These are phyloP conservation scores for Zosterops pallidus DNA, from an alignment of 2,113 vertebrate species.

Conservation along the genomic window DNA sequence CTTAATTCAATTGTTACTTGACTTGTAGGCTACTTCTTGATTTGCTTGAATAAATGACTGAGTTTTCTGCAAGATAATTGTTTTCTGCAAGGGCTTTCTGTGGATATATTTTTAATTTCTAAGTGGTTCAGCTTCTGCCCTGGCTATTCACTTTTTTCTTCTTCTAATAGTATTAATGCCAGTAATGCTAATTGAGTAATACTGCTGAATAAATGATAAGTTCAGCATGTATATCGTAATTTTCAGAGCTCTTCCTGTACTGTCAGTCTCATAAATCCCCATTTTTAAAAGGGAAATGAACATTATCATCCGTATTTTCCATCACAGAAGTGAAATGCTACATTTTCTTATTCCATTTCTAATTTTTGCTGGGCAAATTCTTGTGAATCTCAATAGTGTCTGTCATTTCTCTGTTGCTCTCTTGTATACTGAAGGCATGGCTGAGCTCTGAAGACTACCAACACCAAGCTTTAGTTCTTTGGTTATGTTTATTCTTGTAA, in stretches of 20 bases:
- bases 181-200: neutral
- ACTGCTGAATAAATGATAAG: slow-evolving; percentile 2
- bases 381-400: neutral
- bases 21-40: slow-evolving; percentile 18
- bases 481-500: neutral
- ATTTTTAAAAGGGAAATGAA: neutral
- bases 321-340: neutral
- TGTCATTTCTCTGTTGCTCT: neutral
- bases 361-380: neutral
- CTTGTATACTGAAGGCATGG: neutral
- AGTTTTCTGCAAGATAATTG: neutral
- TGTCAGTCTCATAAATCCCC: neutral
- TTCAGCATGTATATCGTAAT: neutral
- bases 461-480: neutral
- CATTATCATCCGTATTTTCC: neutral
- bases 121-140: neutral
- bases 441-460: neutral
- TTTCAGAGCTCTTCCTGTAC: neutral
- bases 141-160: slow-evolving; percentile 2
- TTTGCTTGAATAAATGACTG: neutral
- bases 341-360: neutral
- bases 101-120: slow-evolving; percentile 46
- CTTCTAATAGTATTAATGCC: neutral
- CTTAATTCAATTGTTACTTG: slow-evolving; percentile 51
- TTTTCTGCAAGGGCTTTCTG: slow-evolving; percentile 1